Evolutionary conservation across 2,113 vertebrate species (phyloP), one percentile per base, ranked within the genome.

Genomic region (Mastomys coucha): DNA sequence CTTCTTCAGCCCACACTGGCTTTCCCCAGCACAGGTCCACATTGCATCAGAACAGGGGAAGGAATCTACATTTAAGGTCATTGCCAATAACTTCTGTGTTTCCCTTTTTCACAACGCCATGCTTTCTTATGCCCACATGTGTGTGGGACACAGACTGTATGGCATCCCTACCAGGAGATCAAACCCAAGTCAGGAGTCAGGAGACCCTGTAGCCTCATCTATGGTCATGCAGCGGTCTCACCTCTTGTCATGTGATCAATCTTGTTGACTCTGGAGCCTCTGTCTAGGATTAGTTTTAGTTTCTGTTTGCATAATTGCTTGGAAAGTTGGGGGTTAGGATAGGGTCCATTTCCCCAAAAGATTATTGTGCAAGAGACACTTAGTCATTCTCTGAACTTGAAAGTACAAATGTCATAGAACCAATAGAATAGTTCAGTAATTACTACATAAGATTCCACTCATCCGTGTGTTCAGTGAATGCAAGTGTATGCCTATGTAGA

Each of bases 341-440:
- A 88, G 22, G 14, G 0, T 14, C 53, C 49, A 67, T 42, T 65
- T 77, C 51, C 75, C 42, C 4, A 76, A 89, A 89, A 92, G 22
- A 89, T 53, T 53, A n/a, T 75, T 16, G 67, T 7, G 58, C 31
- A 60, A 75, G n/a, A 89, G 7, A 33, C 78, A 42, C 19, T 60
- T 63, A 36, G 69, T 31, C 45, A 85, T 82, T 65, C 69, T 76
- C n/a, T 63, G 65, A 86, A 77, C 39, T 75, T 84, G 26, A 51
- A 93, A 67, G 20, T 63, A 95, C 60, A 82, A 51, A 67, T 91
- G 86, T 67, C 36, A 80, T 53, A 39, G 26, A 88, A 14, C 58
- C 65, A 11, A 77, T 60, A 88, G 24, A 63, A 39, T 28, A 69
- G 31, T 45, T 69, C 33, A 49, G 87, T 16, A 33, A 77, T 77